These are phyloP conservation scores for Poecile montanus DNA, from an alignment of 2,797 vertebrate genomes.

Conservation along the genomic window DNA sequence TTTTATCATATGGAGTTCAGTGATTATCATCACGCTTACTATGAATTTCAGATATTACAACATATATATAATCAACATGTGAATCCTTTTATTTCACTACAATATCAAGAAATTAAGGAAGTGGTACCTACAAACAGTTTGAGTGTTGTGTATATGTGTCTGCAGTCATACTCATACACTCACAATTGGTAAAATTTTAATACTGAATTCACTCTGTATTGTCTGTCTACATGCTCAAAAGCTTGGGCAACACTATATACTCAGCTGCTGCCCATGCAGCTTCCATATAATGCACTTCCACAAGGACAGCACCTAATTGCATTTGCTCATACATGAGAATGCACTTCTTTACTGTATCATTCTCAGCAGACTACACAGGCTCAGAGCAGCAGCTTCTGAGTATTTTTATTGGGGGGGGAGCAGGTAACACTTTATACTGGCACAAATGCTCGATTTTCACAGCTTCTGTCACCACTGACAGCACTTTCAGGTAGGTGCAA, in stretches of 20 bases:
- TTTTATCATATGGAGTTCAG: not conserved
- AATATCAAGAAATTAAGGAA: not conserved
- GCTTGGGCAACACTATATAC: not conserved
- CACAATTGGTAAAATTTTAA: not conserved
- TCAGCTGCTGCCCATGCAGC: not conserved
- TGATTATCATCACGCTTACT: not conserved
- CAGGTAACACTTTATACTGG: not conserved
- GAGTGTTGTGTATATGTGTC: not conserved
- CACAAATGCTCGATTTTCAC: not conserved
- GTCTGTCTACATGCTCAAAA: not conserved
- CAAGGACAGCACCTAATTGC: not conserved
- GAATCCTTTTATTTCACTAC: not conserved
- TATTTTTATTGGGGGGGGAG: not conserved
- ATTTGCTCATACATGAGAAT: not conserved
- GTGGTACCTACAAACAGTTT: not conserved
- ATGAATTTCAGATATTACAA: not conserved
- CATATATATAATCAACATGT: not conserved
- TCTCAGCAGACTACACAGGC: not conserved
- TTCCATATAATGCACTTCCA: not conserved
- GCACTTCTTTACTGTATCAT: not conserved
- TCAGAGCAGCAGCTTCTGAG: not conserved
- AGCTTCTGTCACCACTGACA: not conserved
- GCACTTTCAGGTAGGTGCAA: not conserved
- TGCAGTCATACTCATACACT: not conserved
- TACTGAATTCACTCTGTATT: not conserved